A percentile compares a stretch with the other conserved stretches of the same genome.
phyloP scores from a whole-genome alignment of 2,888 invertebrate species.

The Drosophila buzzatii region DNA sequence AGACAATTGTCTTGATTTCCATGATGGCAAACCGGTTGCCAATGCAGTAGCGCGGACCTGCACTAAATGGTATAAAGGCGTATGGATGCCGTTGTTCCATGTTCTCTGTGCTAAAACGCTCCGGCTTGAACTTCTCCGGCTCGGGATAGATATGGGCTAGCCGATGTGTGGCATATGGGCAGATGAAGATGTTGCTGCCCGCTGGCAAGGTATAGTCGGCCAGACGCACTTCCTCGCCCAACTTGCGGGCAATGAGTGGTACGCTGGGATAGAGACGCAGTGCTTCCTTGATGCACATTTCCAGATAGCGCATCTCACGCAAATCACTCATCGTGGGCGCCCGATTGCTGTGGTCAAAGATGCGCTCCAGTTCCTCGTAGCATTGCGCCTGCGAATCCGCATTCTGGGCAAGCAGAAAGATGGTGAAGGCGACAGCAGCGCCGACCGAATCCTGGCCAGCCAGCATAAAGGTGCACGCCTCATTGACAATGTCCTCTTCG shows the following conservation, averaged over 20 bases:
- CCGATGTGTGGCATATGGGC: conserved; percentile 87
- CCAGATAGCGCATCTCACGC: conserved; percentile 88
- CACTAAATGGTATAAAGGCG: conserved; percentile 87
- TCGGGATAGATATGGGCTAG: conserved; percentile 87
- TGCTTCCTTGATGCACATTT: conserved; percentile 90
- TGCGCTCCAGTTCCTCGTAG: conserved; percentile 85
- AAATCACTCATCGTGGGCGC: conserved; percentile 87
- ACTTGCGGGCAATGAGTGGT: conserved; percentile 83
- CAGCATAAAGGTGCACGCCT: conserved; percentile 88
- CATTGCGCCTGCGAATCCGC: conserved; percentile 86
- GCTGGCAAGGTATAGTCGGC: conserved; percentile 86
- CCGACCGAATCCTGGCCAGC: conserved; percentile 89
- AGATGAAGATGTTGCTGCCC: conserved; percentile 87
- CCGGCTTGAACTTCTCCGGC: conserved; percentile 87
- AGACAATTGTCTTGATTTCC: conserved; percentile 88
- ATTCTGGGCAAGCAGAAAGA: conserved; percentile 87
- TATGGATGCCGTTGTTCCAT: conserved; percentile 86
- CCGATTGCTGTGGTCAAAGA: conserved; percentile 85
- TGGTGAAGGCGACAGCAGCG: conserved; percentile 87
- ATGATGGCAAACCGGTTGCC: conserved; percentile 88
- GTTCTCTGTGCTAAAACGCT: conserved; percentile 87
- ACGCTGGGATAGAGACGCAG: conserved; percentile 86
- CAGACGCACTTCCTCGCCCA: conserved; percentile 84
- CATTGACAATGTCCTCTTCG: conserved; percentile 87
- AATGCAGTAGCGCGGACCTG: conserved; percentile 87